Percentiles rank a stretch among this genome's conserved stretches.
Evolutionary conservation across 2,888 invertebrate species (phyloP).

Genomic region (Synanthedon formicaeformis): DNA sequence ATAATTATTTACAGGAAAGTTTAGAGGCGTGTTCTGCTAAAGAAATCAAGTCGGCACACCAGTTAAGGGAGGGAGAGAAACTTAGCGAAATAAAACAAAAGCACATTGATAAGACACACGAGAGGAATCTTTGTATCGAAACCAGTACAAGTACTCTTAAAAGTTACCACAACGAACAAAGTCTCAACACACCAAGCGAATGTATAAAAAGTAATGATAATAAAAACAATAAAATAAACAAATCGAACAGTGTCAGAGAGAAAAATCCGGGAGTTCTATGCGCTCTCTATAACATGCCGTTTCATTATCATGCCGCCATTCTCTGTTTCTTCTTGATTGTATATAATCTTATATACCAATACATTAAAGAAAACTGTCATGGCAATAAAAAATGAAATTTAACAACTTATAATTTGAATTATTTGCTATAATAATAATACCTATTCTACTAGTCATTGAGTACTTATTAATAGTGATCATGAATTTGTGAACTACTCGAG

Average conservation of each 20-base stretch:
- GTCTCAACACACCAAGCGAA: slow-evolving; percentile 5
- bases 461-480: slow-evolving; percentile 14
- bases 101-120: slow-evolving; percentile 4
- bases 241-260: slow-evolving; percentile 42
- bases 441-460: slow-evolving; percentile 52
- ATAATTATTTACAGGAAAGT: slow-evolving; percentile 55
- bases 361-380: slow-evolving; percentile 58
- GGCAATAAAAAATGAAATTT: slow-evolving; percentile 26
- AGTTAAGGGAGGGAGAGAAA: slow-evolving; percentile 17
- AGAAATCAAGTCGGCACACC: slow-evolving; percentile 15
- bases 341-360: slow-evolving; percentile 65
- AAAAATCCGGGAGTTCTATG: slow-evolving; percentile 39
- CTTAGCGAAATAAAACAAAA: slow-evolving; percentile 10
- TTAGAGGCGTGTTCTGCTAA: slow-evolving; percentile 40
- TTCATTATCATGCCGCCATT: slow-evolving; percentile 65
- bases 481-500: background rate
- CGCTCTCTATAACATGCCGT: slow-evolving; percentile 58
- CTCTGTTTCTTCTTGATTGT: slow-evolving; percentile 64
- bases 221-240: slow-evolving; percentile 21
- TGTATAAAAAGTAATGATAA: slow-evolving; percentile 7
- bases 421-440: slow-evolving; percentile 17
- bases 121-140: slow-evolving; percentile 14
- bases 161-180: slow-evolving; percentile 13
- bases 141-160: slow-evolving; percentile 9
- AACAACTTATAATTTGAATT: slow-evolving; percentile 8